phyloP scores from a whole-genome alignment of 2,113 vertebrate genomes.

The Procavia capensis region DNA sequence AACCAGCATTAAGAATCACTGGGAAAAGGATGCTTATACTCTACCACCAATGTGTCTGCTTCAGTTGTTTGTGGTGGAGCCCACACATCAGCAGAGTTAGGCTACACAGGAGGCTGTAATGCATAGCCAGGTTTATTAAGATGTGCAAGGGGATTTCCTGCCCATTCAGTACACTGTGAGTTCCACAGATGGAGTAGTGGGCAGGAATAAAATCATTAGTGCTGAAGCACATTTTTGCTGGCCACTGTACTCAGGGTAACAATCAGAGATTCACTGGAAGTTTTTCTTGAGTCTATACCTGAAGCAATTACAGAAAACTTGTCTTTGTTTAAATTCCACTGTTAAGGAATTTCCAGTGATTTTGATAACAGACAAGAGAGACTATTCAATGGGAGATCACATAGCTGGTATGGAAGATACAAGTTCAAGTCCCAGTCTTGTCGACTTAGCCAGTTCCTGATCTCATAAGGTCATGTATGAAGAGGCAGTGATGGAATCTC shows the following conservation, averaged over 20 bases:
- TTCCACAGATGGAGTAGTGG: rapidly evolving
- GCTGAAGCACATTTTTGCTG: background rate
- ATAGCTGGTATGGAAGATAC: background rate
- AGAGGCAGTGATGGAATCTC: background rate
- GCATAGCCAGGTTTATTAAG: background rate
- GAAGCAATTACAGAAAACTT: background rate
- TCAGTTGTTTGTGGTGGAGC: background rate
- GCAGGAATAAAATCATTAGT: background rate
- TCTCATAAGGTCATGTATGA: no score
- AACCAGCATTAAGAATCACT: no score
- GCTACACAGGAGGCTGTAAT: background rate
- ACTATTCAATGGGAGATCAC: background rate
- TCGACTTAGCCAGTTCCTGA: background rate
- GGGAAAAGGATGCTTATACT: no score
- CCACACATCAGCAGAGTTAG: background rate
- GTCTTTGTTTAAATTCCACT: background rate
- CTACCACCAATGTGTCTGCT: background rate
- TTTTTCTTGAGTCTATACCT: background rate
- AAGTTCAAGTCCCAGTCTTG: background rate
- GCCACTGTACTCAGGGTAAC: background rate
- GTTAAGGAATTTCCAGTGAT: background rate
- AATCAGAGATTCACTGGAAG: background rate
- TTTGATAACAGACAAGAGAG: background rate
- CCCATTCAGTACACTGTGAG: no score
- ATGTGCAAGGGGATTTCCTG: background rate